These are phyloP conservation scores for Percina caprodes DNA, from an alignment of 2,113 vertebrate genomes.

Conservation along the genomic window DNA sequence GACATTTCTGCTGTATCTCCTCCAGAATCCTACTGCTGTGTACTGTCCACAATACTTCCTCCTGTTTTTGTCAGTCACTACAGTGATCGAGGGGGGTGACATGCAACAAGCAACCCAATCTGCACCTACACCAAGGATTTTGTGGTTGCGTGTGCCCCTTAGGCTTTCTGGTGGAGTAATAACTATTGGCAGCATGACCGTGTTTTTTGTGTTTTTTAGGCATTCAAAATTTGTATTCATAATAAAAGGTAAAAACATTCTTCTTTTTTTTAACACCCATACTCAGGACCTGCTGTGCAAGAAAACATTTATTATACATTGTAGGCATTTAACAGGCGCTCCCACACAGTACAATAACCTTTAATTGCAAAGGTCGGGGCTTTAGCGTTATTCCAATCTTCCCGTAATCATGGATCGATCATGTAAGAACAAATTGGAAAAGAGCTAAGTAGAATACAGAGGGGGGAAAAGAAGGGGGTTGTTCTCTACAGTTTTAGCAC, in stretches of 20 bases:
- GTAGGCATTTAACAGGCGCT: neutral
- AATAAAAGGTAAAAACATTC: neutral
- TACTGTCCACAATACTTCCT: conserved; percentile 2
- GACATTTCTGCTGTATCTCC: conserved; percentile 66
- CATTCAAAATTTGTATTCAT: neutral
- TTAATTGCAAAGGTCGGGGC: conserved; percentile 29
- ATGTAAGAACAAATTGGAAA: conserved; percentile 23
- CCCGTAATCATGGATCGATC: conserved; percentile 14
- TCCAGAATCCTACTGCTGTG: conserved; percentile 22
- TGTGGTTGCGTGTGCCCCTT: neutral
- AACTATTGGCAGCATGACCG: neutral
- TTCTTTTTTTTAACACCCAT: neutral
- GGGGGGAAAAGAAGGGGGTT: neutral
- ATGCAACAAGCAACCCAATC: neutral
- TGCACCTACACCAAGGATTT: neutral
- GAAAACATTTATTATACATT: neutral
- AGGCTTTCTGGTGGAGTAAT: neutral
- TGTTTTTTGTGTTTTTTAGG: neutral
- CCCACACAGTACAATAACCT: neutral
- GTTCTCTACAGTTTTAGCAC: neutral
- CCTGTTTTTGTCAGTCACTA: neutral
- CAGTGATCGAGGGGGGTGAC: neutral
- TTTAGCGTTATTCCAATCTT: conserved; percentile 3
- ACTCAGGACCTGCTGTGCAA: neutral
- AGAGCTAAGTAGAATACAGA: neutral